Percentiles rank a stretch among this genome's conserved stretches.
These are phyloP conservation scores for Salvelinus sp. DNA, from an alignment of 2,113 vertebrate genomes.

Conservation along the genomic window DNA sequence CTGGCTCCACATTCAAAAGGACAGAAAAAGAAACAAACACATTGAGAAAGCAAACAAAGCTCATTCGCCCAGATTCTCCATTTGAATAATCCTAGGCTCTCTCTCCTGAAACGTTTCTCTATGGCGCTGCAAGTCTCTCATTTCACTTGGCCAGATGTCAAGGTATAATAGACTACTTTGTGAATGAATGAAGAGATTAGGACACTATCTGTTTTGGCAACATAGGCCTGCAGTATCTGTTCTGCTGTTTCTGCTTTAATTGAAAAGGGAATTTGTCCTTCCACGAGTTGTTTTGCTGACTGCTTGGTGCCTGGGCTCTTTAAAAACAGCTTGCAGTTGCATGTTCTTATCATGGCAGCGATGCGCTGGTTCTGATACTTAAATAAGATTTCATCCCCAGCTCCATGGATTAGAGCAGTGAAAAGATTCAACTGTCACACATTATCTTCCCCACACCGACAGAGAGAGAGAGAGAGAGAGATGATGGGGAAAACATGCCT, in stretches of 20 bases:
- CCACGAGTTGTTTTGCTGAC: conserved; percentile 65
- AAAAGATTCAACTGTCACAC: conserved; percentile 70
- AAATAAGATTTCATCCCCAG: conserved; percentile 72
- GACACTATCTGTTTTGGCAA: conserved; percentile 45
- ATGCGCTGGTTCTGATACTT: conserved; percentile 69
- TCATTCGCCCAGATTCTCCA: conserved; percentile 59
- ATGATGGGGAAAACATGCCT: conserved; percentile 23
- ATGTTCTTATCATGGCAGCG: conserved; percentile 67
- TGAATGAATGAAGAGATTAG: conserved; percentile 63
- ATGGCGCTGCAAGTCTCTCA: conserved; percentile 30
- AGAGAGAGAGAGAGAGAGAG: conserved; percentile 9
- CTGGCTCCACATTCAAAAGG: conserved; percentile 63
- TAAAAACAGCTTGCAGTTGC: conserved; percentile 69
- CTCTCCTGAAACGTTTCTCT: conserved; percentile 52
- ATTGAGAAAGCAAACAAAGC: conserved; percentile 56
- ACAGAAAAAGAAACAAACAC: conserved; percentile 65
- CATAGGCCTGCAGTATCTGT: conserved; percentile 34
- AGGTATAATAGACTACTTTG: conserved; percentile 47
- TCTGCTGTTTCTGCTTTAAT: conserved; percentile 50
- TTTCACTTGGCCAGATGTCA: conserved; percentile 48
- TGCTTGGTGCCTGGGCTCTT: conserved; percentile 56
- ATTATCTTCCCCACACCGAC: conserved; percentile 59
- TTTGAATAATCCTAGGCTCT: conserved; percentile 70
- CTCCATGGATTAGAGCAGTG: conserved; percentile 68
- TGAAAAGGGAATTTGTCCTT: conserved; percentile 47